Conservation (phyloP, 2,797 vertebrate species). For the Myotis pilosus region DNA sequence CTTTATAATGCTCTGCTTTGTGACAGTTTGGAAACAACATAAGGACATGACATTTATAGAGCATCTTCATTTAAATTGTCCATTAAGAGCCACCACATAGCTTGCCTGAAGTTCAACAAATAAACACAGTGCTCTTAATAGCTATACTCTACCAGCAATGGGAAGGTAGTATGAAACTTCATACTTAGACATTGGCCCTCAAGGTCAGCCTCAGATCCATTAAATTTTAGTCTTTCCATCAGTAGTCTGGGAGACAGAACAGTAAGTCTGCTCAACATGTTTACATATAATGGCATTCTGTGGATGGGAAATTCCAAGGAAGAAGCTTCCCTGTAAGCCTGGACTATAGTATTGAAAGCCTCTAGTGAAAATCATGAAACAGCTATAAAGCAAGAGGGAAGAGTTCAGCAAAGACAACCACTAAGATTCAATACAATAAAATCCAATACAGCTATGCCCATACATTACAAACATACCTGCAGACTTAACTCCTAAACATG, state of each 20-base stretch:
- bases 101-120: conserved; percentile 35
- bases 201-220: not conserved
- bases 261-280: not conserved
- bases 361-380: conserved; percentile 19
- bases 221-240: not conserved
- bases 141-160: not conserved
- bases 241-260: not conserved
- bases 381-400: conserved; percentile 17
- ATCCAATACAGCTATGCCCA: not conserved
- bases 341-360: not conserved
- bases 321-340: not conserved
- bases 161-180: not conserved
- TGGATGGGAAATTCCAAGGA: not conserved
- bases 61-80: not conserved
- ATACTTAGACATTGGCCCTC: not conserved
- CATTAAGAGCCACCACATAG: not conserved
- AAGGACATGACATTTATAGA: conserved; percentile 15
- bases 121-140: not conserved
- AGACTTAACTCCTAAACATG: not conserved
- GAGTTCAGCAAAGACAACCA: not conserved
- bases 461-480: not conserved
- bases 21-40: conserved; percentile 5
- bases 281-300: conserved; percentile 1
- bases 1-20: conserved; percentile 10
- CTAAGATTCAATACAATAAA: not conserved